Conservation (phyloP, 2,888 invertebrate species). For the Tineola bisselliella region DNA sequence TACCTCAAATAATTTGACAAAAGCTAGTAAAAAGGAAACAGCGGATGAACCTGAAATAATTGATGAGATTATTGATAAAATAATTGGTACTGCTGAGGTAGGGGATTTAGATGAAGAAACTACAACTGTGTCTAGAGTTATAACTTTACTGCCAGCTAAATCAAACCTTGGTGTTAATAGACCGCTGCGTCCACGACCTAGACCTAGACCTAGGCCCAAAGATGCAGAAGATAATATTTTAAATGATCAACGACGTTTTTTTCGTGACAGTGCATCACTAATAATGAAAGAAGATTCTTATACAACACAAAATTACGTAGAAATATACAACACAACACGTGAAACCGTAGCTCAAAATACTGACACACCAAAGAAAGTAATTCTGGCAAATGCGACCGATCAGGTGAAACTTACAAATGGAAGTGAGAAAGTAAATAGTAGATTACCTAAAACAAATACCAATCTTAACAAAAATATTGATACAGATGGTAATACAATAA, state of each 20-base stretch:
- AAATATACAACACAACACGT: slow-evolving; percentile 17
- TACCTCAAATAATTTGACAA: slow-evolving; percentile 20
- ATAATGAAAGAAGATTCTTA: slow-evolving; percentile 34
- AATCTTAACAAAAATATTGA: slow-evolving; percentile 29
- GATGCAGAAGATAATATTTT: slow-evolving; percentile 23
- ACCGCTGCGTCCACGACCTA: slow-evolving; percentile 74
- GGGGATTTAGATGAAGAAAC: slow-evolving; percentile 22
- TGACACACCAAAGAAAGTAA: slow-evolving; percentile 23
- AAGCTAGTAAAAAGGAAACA: slow-evolving; percentile 18
- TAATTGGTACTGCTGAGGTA: slow-evolving; percentile 55
- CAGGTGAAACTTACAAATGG: slow-evolving; percentile 25
- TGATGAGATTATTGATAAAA: slow-evolving; percentile 35
- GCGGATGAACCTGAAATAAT: slow-evolving; percentile 21
- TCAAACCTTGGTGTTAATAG: slow-evolving; percentile 81
- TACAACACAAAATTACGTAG: slow-evolving; percentile 36
- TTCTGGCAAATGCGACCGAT: slow-evolving; percentile 29
- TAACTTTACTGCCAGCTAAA: slow-evolving; percentile 78
- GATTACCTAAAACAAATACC: slow-evolving; percentile 49
- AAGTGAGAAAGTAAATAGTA: slow-evolving; percentile 30
- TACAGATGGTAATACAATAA: background rate
- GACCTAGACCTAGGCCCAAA: slow-evolving; percentile 42
- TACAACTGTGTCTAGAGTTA: slow-evolving; percentile 45
- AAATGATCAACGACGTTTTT: slow-evolving; percentile 44
- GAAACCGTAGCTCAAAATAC: background rate
- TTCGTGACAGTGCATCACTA: slow-evolving; percentile 30